Base-by-base conservation (phyloP, 1,140 invertebrate species). In the Hylaeus volcanicus region DNA sequence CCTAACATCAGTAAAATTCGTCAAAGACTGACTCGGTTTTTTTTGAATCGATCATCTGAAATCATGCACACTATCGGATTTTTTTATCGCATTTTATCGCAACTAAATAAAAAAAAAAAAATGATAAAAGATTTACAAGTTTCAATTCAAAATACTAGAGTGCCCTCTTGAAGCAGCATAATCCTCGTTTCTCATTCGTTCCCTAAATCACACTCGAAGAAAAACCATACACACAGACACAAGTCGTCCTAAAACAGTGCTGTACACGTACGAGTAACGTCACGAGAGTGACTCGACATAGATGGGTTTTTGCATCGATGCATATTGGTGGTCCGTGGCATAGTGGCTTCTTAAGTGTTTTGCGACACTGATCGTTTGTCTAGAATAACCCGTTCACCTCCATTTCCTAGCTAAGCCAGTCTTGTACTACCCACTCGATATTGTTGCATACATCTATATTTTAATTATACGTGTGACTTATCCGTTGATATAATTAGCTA, bases 281-380 rank as follows among this genome's bases (percentile, higher is more conserved):
- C 58, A 63, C 60, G 61, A 73, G 78, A 68, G 60, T 71, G 70
- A 26, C 61, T 65, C 65, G 63, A 83, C 73, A 83, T 83, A 68
- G 76, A 85, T 86, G 75, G 80, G 72, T 79, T 70, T 63, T 81
- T 88, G 75, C 81, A 84, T 86, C 81, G 65, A 86, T 88, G 84
- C 88, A 85, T 89, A 89, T 91, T 90, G 89, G 83, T 90, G 89
- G 83, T 90, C 84, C 89, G 82, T 90, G 89, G 86, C 87, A 89
- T 91, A 91, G 90, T 90, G 88, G 90, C 90, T 91, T 91, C 56
- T 89, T 90, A 86, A 88, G 83, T 91, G 89, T 91, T 87, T 88
- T 87, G 86, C 78, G 75, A 88, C 86, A 85, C 81, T 70, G 80
- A 84, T 74, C 73, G 74, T 86, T 81, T 84, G 45, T 88, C 72